Evolutionary conservation across 2,888 invertebrate genomes (phyloP), one percentile per base, ranked within the genome.

Genomic region (Camptogramma bilineatum): DNA sequence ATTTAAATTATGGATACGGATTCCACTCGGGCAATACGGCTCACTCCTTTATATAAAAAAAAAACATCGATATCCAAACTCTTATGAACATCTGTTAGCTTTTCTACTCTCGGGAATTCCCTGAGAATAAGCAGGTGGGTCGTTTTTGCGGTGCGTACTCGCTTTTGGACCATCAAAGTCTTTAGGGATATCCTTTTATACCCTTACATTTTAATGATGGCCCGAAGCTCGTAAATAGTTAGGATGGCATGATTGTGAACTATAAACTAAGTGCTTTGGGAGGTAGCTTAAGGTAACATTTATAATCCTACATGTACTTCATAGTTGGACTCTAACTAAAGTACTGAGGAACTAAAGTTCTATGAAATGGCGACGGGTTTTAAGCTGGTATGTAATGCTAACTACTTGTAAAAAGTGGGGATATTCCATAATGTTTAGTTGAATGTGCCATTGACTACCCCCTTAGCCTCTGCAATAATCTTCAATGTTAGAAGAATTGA

Each of bases 71-170:
- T 34, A 34, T 34, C 13, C 28, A 7, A 7, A 7, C 52, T 52
- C 28, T 61, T 52, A 48, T 31, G 28, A 42, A 53, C 56, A 52
- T 46, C 46, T 24, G 48, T 44, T 17, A 24, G 18, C 65, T 61
- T 58, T 57, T 56, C 42, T 46, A 18, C 67, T 18, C 66, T 0
- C n/a, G 66, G 58, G 66, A 63, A 52, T 47, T 13, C 58, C 64
- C 58, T 66, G 58, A 67, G 61, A 66, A 51, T 66, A 34, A 34
- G 63, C 71, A 64, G 69, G 69, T 68, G 69, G 64, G 53, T 55
- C 50, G 53, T 68, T 48, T 61, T 51, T 13, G 48, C 34, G 50
- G 47, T 50, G 19, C 18, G 17, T 52, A 48, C 55, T 52, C 39
- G 54, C 54, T 65, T 63, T 62, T 53, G 42, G 53, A 52, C 46